Evolutionary conservation across 2,113 vertebrate genomes (phyloP).

Genomic region (Holacanthus passer): DNA sequence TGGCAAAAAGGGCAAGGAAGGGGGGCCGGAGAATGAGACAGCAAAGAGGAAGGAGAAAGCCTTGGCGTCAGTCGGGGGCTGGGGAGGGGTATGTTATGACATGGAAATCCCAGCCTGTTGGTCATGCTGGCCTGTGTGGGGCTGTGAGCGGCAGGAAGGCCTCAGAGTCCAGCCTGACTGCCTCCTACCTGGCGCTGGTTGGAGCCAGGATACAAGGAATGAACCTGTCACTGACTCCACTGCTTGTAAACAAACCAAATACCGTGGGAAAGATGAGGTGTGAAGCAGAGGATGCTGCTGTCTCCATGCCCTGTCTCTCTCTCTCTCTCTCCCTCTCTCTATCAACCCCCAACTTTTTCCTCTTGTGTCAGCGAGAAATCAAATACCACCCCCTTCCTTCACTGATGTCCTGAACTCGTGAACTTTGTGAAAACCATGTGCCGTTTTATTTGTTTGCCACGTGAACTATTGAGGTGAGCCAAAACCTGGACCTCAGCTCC

Average conservation of each 20-base stretch:
- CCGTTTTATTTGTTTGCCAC: conserved; percentile 64
- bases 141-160: conserved; percentile 59
- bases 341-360: conserved; percentile 74
- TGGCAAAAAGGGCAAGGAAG: conserved; percentile 49
- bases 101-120: conserved; percentile 62
- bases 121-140: conserved; percentile 48
- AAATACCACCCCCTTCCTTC: conserved; percentile 66
- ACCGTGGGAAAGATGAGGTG: conserved; percentile 83
- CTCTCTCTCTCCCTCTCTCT: conserved; percentile 30
- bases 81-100: conserved; percentile 61
- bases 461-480: conserved; percentile 27
- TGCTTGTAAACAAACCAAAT: conserved; percentile 83
- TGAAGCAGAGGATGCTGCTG: conserved; percentile 75
- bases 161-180: conserved; percentile 53
- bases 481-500: conserved; percentile 36
- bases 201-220: conserved; percentile 58
- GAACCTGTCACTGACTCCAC: conserved; percentile 74
- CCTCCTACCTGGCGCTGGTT: conserved; percentile 67
- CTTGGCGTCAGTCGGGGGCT: conserved; percentile 51
- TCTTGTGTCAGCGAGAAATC: conserved; percentile 83
- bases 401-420: conserved; percentile 64
- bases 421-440: conserved; percentile 66
- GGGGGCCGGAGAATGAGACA: conserved; percentile 54
- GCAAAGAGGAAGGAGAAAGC: conserved; percentile 60
- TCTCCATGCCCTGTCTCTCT: conserved; percentile 59